These are phyloP conservation scores for Lithosia quadra DNA, from an alignment of 2,888 invertebrate species.

Conservation along the genomic window DNA sequence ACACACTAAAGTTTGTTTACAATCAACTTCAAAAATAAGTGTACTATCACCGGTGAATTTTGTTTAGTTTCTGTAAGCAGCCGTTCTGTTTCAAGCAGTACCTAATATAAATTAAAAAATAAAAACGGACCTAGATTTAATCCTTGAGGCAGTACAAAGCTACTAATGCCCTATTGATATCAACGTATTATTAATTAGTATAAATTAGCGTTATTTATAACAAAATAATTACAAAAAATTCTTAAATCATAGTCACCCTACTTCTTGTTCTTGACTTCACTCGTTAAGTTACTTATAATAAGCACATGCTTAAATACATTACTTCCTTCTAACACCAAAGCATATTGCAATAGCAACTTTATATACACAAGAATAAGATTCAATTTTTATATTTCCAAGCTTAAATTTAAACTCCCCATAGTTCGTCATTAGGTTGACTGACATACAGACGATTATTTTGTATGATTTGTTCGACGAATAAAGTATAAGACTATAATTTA, in stretches of 20 bases:
- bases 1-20: not conserved
- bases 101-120: too few relatives aligned
- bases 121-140: not conserved
- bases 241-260: conserved; percentile 57
- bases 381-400: conserved; percentile 35
- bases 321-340: conserved; percentile 67
- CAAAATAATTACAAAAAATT: conserved; percentile 1
- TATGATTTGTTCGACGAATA: conserved; percentile 29
- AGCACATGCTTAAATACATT: conserved; percentile 71
- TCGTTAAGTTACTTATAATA: conserved; percentile 74
- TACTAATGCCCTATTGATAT: not conserved
- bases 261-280: conserved; percentile 55
- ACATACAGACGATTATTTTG: conserved; percentile 29
- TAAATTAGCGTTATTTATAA: not conserved
- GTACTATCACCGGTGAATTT: not conserved
- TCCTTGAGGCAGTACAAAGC: not conserved
- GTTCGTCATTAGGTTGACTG: conserved; percentile 39
- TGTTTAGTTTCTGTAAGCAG: too few relatives aligned
- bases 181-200: not conserved
- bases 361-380: conserved; percentile 51
- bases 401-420: conserved; percentile 26
- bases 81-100: too few relatives aligned
- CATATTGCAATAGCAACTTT: conserved; percentile 51
- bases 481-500: conserved; percentile 15
- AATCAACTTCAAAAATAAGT: not conserved